Percentiles rank a stretch among this genome's conserved stretches.
Evolutionary conservation across 2,113 vertebrate species (phyloP).

Genomic region (Brachyistius frenatus): DNA sequence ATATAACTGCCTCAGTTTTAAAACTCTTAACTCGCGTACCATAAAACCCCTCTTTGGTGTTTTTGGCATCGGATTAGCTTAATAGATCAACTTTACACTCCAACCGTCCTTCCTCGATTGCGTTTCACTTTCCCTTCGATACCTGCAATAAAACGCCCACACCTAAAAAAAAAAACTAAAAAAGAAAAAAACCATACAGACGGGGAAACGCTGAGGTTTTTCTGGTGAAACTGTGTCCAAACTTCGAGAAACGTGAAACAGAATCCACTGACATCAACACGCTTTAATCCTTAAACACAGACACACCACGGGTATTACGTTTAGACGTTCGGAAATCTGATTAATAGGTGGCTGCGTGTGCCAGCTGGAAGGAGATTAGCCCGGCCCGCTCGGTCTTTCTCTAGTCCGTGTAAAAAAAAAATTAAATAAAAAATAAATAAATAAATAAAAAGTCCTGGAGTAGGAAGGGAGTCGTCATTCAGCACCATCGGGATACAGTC

Average conservation of each 20-base stretch:
- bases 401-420: slow-evolving; percentile 7
- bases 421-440: no score
- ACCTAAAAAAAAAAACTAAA: not conserved
- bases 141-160: slow-evolving; percentile 25
- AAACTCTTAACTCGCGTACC: not conserved
- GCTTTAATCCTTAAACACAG: not conserved
- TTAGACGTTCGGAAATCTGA: not conserved
- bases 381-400: not conserved
- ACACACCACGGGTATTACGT: not conserved
- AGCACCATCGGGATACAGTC: slow-evolving; percentile 57
- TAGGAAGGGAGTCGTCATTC: slow-evolving; percentile 63
- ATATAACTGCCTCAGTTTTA: no score
- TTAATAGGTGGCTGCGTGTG: not conserved
- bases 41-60: not conserved
- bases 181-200: not conserved
- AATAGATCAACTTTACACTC: not conserved
- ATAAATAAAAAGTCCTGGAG: not conserved
- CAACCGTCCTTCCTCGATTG: slow-evolving; percentile 17
- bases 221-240: not conserved
- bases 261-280: not conserved
- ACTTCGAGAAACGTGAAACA: not conserved
- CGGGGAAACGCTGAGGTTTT: not conserved
- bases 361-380: not conserved
- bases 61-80: slow-evolving; percentile 14
- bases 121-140: slow-evolving; percentile 12